phyloP scores from a whole-genome alignment of 2,888 invertebrate genomes.

The Buathra laborator region DNA sequence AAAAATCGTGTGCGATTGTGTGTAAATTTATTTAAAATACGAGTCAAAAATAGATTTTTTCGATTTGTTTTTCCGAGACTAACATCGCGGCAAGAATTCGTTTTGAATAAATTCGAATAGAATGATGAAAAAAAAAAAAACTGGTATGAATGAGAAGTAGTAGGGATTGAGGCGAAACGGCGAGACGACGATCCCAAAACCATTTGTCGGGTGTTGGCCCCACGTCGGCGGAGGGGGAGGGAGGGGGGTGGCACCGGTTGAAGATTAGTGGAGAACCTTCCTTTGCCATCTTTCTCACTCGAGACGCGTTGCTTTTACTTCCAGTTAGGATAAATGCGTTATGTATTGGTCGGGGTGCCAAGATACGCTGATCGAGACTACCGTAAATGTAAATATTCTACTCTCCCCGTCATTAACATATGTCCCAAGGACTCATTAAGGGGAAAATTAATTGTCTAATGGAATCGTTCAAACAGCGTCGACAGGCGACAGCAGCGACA shows the following conservation, averaged over 20 bases:
- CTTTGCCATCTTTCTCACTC: conserved; percentile 38
- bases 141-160: conserved; percentile 7
- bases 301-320: conserved; percentile 12
- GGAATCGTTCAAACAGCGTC: conserved; percentile 61
- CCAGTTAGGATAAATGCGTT: conserved; percentile 62
- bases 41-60: too few relatives aligned
- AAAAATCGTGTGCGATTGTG: too few relatives aligned
- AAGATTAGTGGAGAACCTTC: conserved; percentile 45
- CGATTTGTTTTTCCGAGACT: too few relatives aligned
- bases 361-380: conserved; percentile 75
- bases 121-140: background rate
- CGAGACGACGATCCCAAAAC: conserved; percentile 76
- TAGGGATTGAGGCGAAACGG: conserved; percentile 20
- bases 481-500: conserved; percentile 6
- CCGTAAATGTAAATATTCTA: conserved; percentile 83
- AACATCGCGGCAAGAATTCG: too few relatives aligned
- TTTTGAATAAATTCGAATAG: too few relatives aligned
- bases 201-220: conserved; percentile 75
- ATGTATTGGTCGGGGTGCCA: conserved; percentile 73
- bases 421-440: conserved; percentile 83
- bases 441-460: conserved; percentile 82
- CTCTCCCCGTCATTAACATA: conserved; percentile 81
- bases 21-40: too few relatives aligned
- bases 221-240: conserved; percentile 29
- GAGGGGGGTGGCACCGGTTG: conserved; percentile 43